Conservation (phyloP, 2,113 vertebrate genomes). For the Paraplagusia blochii region DNA sequence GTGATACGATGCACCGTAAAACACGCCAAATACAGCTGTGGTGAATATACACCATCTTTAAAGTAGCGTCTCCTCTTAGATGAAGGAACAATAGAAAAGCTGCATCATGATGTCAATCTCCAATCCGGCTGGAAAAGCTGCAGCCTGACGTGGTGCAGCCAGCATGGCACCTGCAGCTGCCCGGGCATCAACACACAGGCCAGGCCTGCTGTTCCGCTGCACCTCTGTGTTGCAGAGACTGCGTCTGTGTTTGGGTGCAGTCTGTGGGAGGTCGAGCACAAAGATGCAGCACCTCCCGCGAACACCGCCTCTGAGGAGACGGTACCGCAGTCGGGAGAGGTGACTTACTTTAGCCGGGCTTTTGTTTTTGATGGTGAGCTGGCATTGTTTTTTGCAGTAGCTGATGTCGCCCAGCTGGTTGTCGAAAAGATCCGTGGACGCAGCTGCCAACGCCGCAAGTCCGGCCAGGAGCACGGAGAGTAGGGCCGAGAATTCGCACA, state of each 20-base stretch:
- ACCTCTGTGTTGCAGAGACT: neutral
- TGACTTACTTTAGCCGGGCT: conserved; percentile 80
- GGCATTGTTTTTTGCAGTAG: conserved; percentile 85
- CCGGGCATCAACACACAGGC: conserved; percentile 4
- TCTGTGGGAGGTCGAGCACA: conserved; percentile 15
- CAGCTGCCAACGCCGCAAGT: conserved; percentile 59
- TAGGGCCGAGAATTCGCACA: conserved; percentile 68
- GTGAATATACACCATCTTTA: no score
- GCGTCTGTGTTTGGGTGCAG: neutral
- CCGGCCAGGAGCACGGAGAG: conserved; percentile 70
- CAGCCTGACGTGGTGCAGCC: conserved; percentile 16
- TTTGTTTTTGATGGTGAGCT: conserved; percentile 78
- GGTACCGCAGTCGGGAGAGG: neutral
- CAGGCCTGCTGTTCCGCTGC: neutral
- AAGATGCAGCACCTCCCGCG: conserved; percentile 12
- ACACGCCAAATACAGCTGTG: no score
- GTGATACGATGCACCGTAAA: no score
- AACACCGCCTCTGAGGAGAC: conserved; percentile 1
- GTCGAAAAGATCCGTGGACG: conserved; percentile 78
- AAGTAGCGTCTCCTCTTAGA: conserved; percentile 20
- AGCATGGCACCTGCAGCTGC: conserved; percentile 4
- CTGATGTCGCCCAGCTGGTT: conserved; percentile 84
- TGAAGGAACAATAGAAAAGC: conserved; percentile 26
- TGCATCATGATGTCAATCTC: conserved; percentile 53
- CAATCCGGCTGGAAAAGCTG: conserved; percentile 24